phyloP scores from a whole-genome alignment of 35 echinoderm and acorn worm species.

The Heliocidaris tuberculata region DNA sequence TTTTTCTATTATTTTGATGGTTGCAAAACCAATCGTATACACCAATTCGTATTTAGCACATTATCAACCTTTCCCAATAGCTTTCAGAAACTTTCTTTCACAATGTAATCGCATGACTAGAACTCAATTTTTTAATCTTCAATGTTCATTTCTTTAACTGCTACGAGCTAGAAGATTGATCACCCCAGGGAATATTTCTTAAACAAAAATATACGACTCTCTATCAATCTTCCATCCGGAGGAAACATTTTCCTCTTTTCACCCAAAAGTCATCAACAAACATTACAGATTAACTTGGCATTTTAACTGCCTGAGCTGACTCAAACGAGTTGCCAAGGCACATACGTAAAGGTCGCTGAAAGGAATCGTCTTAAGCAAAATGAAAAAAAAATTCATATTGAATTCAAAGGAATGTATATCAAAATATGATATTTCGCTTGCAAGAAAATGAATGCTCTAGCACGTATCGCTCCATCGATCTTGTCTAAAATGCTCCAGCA shows the following conservation, averaged over 20 bases:
- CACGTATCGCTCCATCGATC: neutral
- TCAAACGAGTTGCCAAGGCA: neutral
- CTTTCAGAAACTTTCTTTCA: no score
- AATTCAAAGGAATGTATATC: neutral
- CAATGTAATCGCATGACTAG: no score
- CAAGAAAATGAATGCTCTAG: neutral
- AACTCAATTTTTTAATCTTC: no score
- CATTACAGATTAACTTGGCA: neutral
- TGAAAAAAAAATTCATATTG: neutral
- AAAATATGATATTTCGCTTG: neutral
- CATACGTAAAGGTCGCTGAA: neutral
- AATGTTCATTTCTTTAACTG: neutral
- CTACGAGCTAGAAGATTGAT: neutral
- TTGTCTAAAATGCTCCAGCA: neutral
- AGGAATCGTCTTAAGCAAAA: neutral
- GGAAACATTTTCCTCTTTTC: neutral
- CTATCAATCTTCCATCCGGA: neutral
- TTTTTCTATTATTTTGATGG: no score
- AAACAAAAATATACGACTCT: neutral
- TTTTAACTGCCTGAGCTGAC: neutral
- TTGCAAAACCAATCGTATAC: no score
- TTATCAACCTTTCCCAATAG: no score
- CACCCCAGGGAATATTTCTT: neutral
- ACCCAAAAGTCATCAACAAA: neutral
- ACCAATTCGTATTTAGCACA: no score